Evolutionary conservation across 2,888 invertebrate genomes (phyloP).

Genomic region (Caenorhabditis sinica): DNA sequence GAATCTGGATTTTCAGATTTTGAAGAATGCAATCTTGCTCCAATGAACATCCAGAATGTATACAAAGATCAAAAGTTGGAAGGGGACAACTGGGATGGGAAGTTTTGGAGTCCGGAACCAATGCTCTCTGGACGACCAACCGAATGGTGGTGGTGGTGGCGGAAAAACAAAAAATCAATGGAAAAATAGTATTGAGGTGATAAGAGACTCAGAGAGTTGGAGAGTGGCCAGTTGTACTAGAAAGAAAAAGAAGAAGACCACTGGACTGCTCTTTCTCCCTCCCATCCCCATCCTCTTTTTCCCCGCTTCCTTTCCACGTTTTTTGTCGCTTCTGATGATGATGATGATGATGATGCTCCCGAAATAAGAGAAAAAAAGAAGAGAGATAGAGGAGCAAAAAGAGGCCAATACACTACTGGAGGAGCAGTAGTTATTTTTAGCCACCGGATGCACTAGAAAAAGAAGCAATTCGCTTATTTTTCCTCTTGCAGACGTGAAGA

Average conservation of each 20-base stretch:
- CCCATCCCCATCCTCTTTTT: too few relatives aligned
- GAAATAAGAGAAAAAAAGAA: slow-evolving; percentile 1
- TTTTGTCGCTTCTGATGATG: slow-evolving; percentile 17
- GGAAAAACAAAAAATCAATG: slow-evolving; percentile 50
- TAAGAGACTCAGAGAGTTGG: slow-evolving; percentile 37
- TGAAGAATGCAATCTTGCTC: not conserved
- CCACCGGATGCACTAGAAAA: slow-evolving; percentile 34
- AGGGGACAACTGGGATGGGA: not conserved
- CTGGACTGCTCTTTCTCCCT: slow-evolving; percentile 11
- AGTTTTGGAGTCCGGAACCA: slow-evolving; percentile 14
- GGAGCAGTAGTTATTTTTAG: slow-evolving; percentile 45
- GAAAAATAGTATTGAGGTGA: slow-evolving; percentile 28
- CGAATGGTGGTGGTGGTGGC: slow-evolving; percentile 3
- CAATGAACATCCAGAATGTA: not conserved
- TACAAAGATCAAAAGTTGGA: slow-evolving; percentile 3
- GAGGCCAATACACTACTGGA: slow-evolving; percentile 12
- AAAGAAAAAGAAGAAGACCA: slow-evolving; percentile 33
- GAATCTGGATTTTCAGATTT: not conserved
- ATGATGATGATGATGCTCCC: slow-evolving; percentile 30
- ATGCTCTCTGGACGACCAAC: slow-evolving; percentile 18
- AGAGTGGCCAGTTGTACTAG: slow-evolving; percentile 64
- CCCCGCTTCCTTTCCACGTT: not conserved
- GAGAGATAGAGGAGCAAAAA: slow-evolving; percentile 17
- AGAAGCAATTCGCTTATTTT: slow-evolving; percentile 37
- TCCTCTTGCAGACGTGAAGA: slow-evolving; percentile 14